Evolutionary conservation across 2,797 vertebrate genomes (phyloP).

Genomic region (Hemitrygon akajei): DNA sequence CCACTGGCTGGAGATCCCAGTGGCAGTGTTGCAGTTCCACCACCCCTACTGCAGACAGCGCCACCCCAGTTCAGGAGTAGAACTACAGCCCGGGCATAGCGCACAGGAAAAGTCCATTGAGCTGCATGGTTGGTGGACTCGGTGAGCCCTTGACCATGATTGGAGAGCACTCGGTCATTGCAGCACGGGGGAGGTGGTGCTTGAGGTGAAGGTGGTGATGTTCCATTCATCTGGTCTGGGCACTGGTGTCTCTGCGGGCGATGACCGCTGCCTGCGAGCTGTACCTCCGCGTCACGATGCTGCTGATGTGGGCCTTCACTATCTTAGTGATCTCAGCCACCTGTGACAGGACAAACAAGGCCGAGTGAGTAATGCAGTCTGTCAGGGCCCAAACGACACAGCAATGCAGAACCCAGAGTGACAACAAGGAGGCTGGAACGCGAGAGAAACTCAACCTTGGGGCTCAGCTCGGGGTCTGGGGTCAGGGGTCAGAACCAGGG

Average conservation of each 20-base stretch:
- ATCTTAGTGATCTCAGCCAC: conserved; percentile 89
- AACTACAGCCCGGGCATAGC: neutral
- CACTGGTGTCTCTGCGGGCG: conserved; percentile 55
- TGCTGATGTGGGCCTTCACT: conserved; percentile 89
- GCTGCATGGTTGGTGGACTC: no score
- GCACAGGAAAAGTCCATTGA: no score
- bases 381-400: no score
- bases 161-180: no score
- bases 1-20: neutral
- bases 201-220: neutral
- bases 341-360: conserved; percentile 49
- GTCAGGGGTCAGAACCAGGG: no score
- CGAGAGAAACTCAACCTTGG: no score
- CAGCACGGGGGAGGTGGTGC: no score
- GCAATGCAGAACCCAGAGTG: no score
- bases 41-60: neutral
- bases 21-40: neutral
- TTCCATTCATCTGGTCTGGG: conserved; percentile 74
- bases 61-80: neutral
- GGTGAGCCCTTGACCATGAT: no score
- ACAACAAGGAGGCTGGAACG: no score
- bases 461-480: no score
- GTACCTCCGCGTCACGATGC: conserved; percentile 70
- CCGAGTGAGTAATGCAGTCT: no score
- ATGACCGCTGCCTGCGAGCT: conserved; percentile 77